phyloP scores from a whole-genome alignment of 2,113 vertebrate species.

The Neoarius graeffei region DNA sequence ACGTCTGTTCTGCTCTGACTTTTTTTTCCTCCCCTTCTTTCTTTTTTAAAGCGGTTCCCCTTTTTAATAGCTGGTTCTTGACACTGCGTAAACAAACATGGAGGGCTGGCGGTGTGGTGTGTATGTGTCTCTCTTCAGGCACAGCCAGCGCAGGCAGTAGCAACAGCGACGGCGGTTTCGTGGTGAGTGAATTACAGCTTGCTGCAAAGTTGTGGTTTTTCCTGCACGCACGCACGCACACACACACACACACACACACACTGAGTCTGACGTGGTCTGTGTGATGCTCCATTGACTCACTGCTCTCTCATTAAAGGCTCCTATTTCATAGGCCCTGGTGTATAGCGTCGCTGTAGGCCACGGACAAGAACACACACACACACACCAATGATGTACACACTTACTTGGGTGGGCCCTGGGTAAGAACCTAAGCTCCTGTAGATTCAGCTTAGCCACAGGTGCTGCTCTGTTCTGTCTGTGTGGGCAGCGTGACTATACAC shows the following conservation, averaged over 20 bases:
- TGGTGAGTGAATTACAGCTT: constrained; percentile 76
- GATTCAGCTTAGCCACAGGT: constrained; percentile 52
- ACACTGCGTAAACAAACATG: constrained; percentile 77
- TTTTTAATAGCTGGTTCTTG: constrained; percentile 72
- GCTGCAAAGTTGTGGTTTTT: constrained; percentile 75
- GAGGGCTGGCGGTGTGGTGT: constrained; percentile 62
- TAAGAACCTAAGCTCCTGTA: constrained; percentile 40
- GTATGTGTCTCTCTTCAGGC: constrained; percentile 32
- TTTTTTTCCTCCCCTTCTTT: not conserved
- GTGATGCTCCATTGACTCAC: constrained; percentile 44
- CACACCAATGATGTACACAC: constrained; percentile 29
- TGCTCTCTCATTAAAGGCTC: constrained; percentile 56
- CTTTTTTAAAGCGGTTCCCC: constrained; percentile 37
- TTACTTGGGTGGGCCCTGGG: constrained; percentile 50
- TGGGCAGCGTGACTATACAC: constrained; percentile 46
- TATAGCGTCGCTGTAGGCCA: constrained; percentile 47
- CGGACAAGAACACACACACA: constrained; percentile 31
- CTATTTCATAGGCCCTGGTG: constrained; percentile 51
- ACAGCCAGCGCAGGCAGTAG: constrained; percentile 52
- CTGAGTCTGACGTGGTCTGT: constrained; percentile 29
- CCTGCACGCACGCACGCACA: constrained; percentile 28
- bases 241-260: constrained; percentile 13
- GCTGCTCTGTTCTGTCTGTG: constrained; percentile 50
- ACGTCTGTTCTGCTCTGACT: constrained; percentile 64
- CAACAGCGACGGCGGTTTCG: constrained; percentile 74